Evolutionary conservation across 2,888 invertebrate species (phyloP), one percentile per base, ranked within the genome.

Genomic region (Cheilosia grossa): DNA sequence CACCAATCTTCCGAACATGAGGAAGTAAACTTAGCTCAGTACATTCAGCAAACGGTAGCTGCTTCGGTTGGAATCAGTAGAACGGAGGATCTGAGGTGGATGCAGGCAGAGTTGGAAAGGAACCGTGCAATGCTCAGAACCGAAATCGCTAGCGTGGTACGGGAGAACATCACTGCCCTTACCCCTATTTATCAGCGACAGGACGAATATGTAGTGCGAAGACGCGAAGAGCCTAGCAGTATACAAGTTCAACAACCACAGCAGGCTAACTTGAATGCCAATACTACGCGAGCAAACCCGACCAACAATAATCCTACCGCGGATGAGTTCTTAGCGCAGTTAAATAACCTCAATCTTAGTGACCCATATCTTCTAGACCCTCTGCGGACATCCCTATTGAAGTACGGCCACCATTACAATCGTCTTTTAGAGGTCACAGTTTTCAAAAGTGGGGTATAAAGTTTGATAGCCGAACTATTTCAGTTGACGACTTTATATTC

Each of bases 381-480:
- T 37, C 37, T 37, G 37, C 1, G 0, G 1, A 37, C 4, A 1
- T 13, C 1, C 37, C 37, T 37, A 1, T 0, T 37, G 13, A 37
- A 37, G 13, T 13, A 1, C 0, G 37, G 3, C 4, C 37, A 0
- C 1, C 37, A 3, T 4, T 13, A 13, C 37, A 0, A 13, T 37
- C 37, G 37, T 0, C 3, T 0, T 37, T 4, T 13, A 47, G n/a
- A 47, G 44, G 2, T 0, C 44, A 47, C 0, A 56, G 15, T 33
- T 58, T 58, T 13, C 37, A 58, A 19, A 58, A 58, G 19, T 19
- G 58, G 58, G 58, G 37, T 7, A 2, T 58, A 1, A 58, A 21
- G 21, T 40, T 40, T 13, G 37, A 58, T 15, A 58, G 37, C 40
- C 37, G 13, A 0, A 13, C 9, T 13, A 40, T 40, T 0, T 19